Evolutionary conservation across 2,113 vertebrate species (phyloP).

Genomic region (Microcebus griseorufus): DNA sequence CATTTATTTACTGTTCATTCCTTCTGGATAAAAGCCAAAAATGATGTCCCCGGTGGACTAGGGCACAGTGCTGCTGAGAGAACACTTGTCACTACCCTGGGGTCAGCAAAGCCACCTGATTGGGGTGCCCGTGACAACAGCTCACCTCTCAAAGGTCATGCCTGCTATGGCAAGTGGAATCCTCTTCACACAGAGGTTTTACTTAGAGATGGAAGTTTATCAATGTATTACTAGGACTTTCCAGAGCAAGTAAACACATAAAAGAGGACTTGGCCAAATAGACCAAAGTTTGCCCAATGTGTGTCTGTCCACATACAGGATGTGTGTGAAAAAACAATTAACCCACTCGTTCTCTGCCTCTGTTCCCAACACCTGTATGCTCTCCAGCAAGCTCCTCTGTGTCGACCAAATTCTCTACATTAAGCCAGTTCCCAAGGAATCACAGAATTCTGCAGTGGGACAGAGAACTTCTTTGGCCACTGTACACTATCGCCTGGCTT

Average conservation of each 20-base stretch:
- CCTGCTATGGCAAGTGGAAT: background rate
- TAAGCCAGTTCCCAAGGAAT: background rate
- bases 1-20: constrained; percentile 46
- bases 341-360: background rate
- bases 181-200: background rate
- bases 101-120: background rate
- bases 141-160: background rate
- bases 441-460: accelerated
- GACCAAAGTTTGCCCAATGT: accelerated
- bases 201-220: background rate
- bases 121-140: accelerated
- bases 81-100: background rate
- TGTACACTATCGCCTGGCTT: background rate
- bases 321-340: background rate
- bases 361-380: accelerated
- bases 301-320: background rate
- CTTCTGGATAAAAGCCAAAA: constrained; percentile 51
- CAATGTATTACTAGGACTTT: background rate
- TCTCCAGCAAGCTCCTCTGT: background rate
- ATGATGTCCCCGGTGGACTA: background rate
- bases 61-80: accelerated
- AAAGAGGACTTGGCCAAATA: background rate
- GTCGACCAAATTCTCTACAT: background rate
- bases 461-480: accelerated
- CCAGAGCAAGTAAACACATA: background rate